Percentiles rank a stretch among this genome's conserved stretches.
These are phyloP conservation scores for Drosophila putrida DNA, from an alignment of 2,888 invertebrate genomes.

Conservation along the genomic window DNA sequence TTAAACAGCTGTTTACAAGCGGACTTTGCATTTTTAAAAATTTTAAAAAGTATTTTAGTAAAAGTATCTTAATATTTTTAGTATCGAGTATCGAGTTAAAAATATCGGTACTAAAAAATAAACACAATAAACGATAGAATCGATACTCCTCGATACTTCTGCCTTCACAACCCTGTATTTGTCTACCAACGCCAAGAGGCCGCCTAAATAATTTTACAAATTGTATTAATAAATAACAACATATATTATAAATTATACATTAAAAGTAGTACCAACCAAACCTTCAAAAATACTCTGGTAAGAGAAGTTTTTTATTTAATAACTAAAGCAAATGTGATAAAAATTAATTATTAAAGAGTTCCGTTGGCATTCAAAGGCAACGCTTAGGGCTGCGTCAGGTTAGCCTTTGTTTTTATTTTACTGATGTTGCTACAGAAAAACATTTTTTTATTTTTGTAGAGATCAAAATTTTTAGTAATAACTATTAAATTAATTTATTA, in stretches of 20 bases:
- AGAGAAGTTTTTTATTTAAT: not conserved
- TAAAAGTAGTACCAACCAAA: not conserved
- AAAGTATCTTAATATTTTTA: no score
- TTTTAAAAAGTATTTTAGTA: no score
- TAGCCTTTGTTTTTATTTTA: conserved; percentile 44
- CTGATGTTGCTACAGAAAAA: conserved; percentile 9
- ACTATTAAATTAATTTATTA: not conserved
- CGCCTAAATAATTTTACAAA: conserved; percentile 29
- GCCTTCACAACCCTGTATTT: conserved; percentile 11
- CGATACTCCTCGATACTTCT: not conserved
- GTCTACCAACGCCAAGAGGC: conserved; percentile 26
- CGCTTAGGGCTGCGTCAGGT: conserved; percentile 27
- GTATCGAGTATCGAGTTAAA: no score
- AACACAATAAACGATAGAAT: no score
- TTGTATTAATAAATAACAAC: conserved; percentile 9
- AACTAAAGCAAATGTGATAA: conserved; percentile 1
- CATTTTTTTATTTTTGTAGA: conserved; percentile 24
- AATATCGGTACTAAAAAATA: no score
- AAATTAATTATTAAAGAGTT: conserved; percentile 23
- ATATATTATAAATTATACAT: not conserved
- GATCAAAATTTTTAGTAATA: conserved; percentile 42
- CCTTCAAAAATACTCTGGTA: no score
- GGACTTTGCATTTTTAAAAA: no score
- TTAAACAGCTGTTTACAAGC: no score
- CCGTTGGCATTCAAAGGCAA: conserved; percentile 39